Evolutionary conservation across 2,113 vertebrate species (phyloP), one percentile per base, ranked within the genome.

Genomic region (Fulica atra): DNA sequence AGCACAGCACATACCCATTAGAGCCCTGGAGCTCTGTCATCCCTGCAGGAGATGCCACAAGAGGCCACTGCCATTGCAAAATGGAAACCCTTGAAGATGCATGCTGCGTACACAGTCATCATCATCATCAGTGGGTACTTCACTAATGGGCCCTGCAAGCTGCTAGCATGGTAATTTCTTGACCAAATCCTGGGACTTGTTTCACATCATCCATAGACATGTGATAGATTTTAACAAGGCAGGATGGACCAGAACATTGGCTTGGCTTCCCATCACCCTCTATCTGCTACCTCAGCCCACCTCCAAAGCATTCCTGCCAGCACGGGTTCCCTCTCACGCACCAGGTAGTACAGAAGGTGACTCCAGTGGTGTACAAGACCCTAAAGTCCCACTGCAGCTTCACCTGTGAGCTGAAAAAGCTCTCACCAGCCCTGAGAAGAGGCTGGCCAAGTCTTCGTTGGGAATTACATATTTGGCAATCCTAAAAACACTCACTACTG

Each of bases 1-100:
- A 40, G 14, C 0, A 0, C 17, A 23, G 25, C 9, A 46, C 9
- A 6, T 6, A 9, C 0, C 48, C 44, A 51, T 38, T 6, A 40
- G 11, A 20, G 65, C 3, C 29, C 86, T 51, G 2, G 20, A 76
- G 59, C 19, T 86, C 24, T 23, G 1, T 5, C 59, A 3, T 19
- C 35, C 16, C 72, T 40, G 1, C 33, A 46, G 42, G 42, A 71
- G 51, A 10, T 20, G 40, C 16, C 29, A 25, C 8, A 6, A 17
- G 46, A 78, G 19, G 29, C 16, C 64, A 26, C 20, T 11, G 3
- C 13, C 25, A 8, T 8, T 24, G 53, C 21, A 11, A 50, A 46
- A n/a, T 0, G 61, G 61, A 85, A 86, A 63, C 7, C 13, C 76
- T 26, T 35, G 36, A 5, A 63, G 61, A 19, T 31, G 33, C 3